These are phyloP conservation scores for Acanthis flammea DNA, from an alignment of 2,797 vertebrate species.

Conservation along the genomic window DNA sequence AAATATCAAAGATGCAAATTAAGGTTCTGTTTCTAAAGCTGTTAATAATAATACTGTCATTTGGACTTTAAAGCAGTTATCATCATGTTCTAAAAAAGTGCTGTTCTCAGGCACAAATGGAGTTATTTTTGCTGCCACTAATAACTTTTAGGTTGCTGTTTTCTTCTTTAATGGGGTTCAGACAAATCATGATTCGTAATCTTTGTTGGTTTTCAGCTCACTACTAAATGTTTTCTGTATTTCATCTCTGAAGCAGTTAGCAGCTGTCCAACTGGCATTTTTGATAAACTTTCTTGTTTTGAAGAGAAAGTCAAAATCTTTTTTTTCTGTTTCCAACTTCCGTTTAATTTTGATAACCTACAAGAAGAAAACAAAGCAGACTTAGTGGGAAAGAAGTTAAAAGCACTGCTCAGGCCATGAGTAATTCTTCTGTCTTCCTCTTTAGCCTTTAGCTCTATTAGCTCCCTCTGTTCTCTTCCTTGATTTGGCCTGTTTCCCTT, in stretches of 20 bases:
- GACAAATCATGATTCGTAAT: neutral
- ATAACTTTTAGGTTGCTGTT: neutral
- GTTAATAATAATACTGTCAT: neutral
- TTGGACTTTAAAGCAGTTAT: neutral
- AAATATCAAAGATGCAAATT: neutral
- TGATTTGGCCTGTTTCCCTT: neutral
- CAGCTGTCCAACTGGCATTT: neutral
- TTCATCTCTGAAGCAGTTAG: neutral
- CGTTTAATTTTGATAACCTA: neutral
- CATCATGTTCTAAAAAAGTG: neutral
- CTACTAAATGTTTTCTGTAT: rapidly evolving
- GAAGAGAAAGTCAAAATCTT: neutral
- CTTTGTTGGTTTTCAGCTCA: neutral
- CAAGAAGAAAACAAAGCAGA: neutral
- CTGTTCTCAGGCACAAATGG: neutral
- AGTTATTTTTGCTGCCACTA: neutral
- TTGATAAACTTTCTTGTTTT: neutral
- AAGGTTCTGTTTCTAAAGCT: neutral
- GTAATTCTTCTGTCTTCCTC: neutral
- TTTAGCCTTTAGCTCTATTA: neutral
- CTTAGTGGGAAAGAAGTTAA: neutral
- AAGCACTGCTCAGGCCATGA: neutral
- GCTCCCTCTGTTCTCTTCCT: neutral
- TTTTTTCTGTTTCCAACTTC: neutral
- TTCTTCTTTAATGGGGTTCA: neutral